Percentiles rank a stretch among this genome's conserved stretches.
These are phyloP conservation scores for Cremastinae sp. DNA, from an alignment of 2,888 invertebrate species.

Conservation along the genomic window DNA sequence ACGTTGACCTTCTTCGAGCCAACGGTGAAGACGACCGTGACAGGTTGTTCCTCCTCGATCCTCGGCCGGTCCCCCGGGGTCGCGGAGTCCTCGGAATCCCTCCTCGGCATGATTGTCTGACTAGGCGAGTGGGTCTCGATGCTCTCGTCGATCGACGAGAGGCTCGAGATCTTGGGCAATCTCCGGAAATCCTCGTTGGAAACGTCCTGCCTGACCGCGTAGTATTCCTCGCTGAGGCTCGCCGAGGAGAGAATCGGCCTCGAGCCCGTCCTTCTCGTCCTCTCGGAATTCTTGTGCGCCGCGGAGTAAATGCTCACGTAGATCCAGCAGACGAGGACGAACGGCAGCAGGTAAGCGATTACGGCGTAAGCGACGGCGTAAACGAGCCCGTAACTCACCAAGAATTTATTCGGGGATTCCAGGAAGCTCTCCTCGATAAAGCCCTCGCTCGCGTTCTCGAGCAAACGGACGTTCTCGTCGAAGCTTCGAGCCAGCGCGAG, in stretches of 20 bases:
- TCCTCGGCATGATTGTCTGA: constrained; percentile 65
- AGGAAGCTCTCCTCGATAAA: constrained; percentile 13
- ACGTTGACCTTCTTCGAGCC: constrained; percentile 71
- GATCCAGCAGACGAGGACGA: constrained; percentile 86
- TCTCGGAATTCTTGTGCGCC: constrained; percentile 87
- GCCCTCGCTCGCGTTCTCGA: constrained; percentile 61
- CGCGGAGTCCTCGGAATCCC: constrained; percentile 60
- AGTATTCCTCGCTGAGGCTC: constrained; percentile 76
- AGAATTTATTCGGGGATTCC: constrained; percentile 21
- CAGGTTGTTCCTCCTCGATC: constrained; percentile 55
- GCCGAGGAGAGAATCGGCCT: constrained; percentile 75
- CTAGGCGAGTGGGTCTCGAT: constrained; percentile 73
- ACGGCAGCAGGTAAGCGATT: constrained; percentile 82
- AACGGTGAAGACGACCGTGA: constrained; percentile 75
- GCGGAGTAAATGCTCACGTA: constrained; percentile 89
- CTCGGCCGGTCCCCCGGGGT: constrained; percentile 4
- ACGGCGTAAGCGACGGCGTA: constrained; percentile 81
- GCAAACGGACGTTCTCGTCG: constrained; percentile 57
- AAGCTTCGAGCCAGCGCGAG: constrained; percentile 42
- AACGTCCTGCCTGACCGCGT: constrained; percentile 66
- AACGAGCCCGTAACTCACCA: constrained; percentile 78
- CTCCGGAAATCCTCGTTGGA: constrained; percentile 73
- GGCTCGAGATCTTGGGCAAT: constrained; percentile 77
- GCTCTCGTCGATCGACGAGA: constrained; percentile 78
- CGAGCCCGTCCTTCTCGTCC: constrained; percentile 81